Percentiles rank a stretch among this genome's conserved stretches.
phyloP scores from a whole-genome alignment of 2,113 vertebrate genomes.

The Chiloscyllium plagiosum region DNA sequence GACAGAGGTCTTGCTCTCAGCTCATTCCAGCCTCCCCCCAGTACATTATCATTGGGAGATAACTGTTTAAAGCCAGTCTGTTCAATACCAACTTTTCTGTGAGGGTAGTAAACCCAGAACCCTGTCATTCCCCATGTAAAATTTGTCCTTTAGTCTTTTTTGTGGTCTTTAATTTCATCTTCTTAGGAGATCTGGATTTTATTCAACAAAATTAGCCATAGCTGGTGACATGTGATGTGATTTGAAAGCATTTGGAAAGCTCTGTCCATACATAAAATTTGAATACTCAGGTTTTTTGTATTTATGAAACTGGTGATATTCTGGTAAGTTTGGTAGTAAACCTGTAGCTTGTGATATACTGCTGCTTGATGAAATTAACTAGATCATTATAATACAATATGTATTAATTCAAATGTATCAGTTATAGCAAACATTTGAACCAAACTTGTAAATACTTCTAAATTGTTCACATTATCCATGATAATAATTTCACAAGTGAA shows the following conservation, averaged over 20 bases:
- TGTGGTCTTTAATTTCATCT: background rate
- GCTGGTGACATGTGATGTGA: background rate
- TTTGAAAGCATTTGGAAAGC: background rate
- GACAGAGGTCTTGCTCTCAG: too few relatives aligned
- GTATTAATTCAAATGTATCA: background rate
- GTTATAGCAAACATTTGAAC: background rate
- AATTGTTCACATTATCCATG: background rate
- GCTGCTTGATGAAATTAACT: background rate
- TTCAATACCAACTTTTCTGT: too few relatives aligned
- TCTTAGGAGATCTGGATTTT: background rate
- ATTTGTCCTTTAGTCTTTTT: too few relatives aligned
- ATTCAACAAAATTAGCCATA: background rate
- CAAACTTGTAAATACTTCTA: background rate
- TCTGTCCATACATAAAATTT: background rate
- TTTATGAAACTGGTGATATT: background rate
- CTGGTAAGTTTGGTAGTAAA: background rate
- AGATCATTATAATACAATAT: background rate
- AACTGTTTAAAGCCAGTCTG: too few relatives aligned
- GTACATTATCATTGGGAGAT: too few relatives aligned
- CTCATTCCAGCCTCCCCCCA: too few relatives aligned
- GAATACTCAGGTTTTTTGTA: conserved; percentile 1
- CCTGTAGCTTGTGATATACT: background rate
- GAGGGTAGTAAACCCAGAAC: too few relatives aligned
- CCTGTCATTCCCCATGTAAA: too few relatives aligned
- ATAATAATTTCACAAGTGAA: background rate